Evolutionary conservation across 2,797 vertebrate genomes (phyloP), one percentile per base, ranked within the genome.

Genomic region (Lateolabrax maculatus): DNA sequence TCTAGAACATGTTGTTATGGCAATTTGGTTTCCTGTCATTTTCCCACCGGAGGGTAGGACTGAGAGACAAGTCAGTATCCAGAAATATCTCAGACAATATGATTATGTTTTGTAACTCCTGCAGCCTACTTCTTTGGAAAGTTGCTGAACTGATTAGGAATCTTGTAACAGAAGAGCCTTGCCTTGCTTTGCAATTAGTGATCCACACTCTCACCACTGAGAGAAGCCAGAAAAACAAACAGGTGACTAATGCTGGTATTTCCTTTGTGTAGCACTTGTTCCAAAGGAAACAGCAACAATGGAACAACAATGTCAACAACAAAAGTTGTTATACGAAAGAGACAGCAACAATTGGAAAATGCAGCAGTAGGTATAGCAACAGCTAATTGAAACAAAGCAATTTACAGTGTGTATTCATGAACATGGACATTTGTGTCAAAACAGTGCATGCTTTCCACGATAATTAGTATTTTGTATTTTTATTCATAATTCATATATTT

Each of bases 261-360:
- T 56, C 31, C 31, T 75, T 66, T 64, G 27, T 51, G 39, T 27
- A 12, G 53, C 27, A 58, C 29, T 44, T 79, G 55, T 75, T 86
- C 41, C 34, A 23, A 31, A 64, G 49, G 56, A 74, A 76, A 77
- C 53, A 57, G 9, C 12, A 4, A 18, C 67, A 36, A 36, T 21
- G 13, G 6, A 69, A 34, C 11, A 70, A 39, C 21, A 25, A 39
- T 8, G 7, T 34, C 31, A 34, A 34, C 31, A 34, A 34, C 31
- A 34, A 34, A 6, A 34, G 19, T 13, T 13, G 0, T 49, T 73
- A 27, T 15, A 25, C n/a, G 60, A 39, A 25, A 68, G 58, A 62
- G 75, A 78, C 11, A 62, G 56, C 44, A 80, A 75, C 71, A 78
- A 29, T 27, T 72, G 46, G 23, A 29, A 69, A 67, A 73, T 69